Conservation (phyloP, 2,113 vertebrate genomes). For the Heterocephalus glaber region DNA sequence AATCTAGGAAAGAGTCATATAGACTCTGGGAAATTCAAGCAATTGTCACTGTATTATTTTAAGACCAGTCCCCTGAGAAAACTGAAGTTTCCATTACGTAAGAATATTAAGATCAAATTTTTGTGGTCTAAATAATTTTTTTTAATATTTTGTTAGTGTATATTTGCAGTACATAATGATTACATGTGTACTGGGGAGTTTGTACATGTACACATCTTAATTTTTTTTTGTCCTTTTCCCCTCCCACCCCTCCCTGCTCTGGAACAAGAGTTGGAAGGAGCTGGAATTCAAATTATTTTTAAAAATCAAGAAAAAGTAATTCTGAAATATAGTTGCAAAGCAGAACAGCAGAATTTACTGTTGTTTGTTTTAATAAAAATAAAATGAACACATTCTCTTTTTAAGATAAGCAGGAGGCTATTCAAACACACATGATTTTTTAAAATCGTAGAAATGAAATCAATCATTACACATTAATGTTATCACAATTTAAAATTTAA, state of each 20-base stretch:
- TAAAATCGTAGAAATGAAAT: constrained; percentile 2
- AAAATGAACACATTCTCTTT: background rate
- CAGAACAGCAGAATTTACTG: background rate
- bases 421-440: background rate
- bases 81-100: constrained; percentile 12
- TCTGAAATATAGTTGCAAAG: constrained; percentile 2
- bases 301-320: constrained; percentile 34
- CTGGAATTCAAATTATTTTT: background rate
- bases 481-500: constrained; percentile 7
- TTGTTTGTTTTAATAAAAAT: constrained; percentile 34
- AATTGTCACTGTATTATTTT: constrained; percentile 27
- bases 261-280: background rate
- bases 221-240: background rate
- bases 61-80: background rate
- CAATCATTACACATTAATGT: background rate
- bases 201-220: background rate
- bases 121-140: background rate
- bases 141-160: background rate
- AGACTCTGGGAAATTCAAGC: background rate
- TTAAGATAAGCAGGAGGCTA: background rate
- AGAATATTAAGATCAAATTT: constrained; percentile 38
- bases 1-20: background rate
- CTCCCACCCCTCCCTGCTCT: background rate
- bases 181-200: background rate
- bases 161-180: background rate